Conservation (phyloP, 2,113 vertebrate species). For the Leptobrachium ailaonicum region DNA sequence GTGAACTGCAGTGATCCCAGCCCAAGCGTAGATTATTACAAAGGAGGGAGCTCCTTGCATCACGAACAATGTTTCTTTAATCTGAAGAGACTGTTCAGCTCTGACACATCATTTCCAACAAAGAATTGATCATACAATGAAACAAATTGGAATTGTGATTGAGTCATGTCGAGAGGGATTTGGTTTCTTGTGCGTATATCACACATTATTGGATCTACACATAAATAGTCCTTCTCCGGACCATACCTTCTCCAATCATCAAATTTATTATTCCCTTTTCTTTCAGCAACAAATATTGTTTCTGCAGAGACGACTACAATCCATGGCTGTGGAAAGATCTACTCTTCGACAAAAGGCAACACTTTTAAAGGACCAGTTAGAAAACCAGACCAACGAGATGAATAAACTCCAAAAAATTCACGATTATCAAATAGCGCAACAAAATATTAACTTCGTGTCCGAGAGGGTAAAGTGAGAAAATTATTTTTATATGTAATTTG, state of each 20-base stretch:
- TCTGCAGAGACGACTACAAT: conserved; percentile 14
- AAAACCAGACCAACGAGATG: conserved; percentile 9
- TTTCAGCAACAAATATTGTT: conserved; percentile 22
- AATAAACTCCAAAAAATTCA: conserved; percentile 2
- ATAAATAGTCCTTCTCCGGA: no score
- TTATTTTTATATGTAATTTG: background rate
- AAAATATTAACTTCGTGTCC: background rate
- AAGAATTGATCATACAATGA: no score
- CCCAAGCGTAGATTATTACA: no score
- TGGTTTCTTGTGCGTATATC: no score
- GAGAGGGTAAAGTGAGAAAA: conserved; percentile 5
- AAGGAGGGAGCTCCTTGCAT: no score
- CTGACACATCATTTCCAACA: no score
- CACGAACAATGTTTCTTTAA: no score
- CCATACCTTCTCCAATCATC: background rate
- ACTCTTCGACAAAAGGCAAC: background rate
- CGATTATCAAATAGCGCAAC: background rate
- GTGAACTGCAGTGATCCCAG: no score
- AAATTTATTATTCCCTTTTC: background rate
- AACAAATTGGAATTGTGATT: no score
- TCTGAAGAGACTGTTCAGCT: no score
- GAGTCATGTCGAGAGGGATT: no score
- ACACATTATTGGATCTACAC: no score
- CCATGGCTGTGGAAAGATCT: conserved; percentile 7
- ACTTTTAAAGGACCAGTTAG: conserved; percentile 1